Conservation (phyloP, 2,888 invertebrate genomes). For the Tenthredo scrophulariae region DNA sequence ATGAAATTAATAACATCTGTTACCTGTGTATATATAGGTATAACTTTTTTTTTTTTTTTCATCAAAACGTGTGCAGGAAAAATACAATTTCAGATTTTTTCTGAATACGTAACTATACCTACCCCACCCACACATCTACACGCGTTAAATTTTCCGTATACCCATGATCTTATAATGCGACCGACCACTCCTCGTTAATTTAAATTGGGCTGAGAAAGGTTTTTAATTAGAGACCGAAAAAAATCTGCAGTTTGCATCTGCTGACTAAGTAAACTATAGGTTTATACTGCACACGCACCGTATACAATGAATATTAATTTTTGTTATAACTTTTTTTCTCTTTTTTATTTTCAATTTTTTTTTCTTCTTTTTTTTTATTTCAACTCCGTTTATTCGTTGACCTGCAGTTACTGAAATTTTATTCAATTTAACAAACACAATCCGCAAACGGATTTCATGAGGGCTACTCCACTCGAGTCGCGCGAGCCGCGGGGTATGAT, state of each 20-base stretch:
- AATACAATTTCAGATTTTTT: background rate
- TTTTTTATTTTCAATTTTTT: background rate
- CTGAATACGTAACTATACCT: background rate
- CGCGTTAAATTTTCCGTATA: background rate
- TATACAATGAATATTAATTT: background rate
- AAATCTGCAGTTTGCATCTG: constrained; percentile 9
- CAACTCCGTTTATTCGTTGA: background rate
- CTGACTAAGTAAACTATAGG: constrained; percentile 3
- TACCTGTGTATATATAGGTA: background rate
- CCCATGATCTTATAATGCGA: background rate
- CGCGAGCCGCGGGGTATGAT: constrained; percentile 6
- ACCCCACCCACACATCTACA: background rate
- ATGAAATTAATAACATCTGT: background rate
- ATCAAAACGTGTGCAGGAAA: background rate
- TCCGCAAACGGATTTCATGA: constrained; percentile 17
- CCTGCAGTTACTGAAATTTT: constrained; percentile 14
- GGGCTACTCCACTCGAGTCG: constrained; percentile 13
- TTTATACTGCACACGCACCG: background rate
- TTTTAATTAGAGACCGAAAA: constrained; percentile 14
- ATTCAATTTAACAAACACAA: constrained; percentile 5
- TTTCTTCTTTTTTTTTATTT: background rate
- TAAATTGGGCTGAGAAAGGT: constrained; percentile 15
- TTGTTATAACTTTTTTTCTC: background rate
- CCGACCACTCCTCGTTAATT: constrained; percentile 8
- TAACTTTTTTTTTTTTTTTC: background rate